Evolutionary conservation across 2,113 vertebrate species (phyloP), one percentile per base, ranked within the genome.

Genomic region (Acrocephalus kingi): DNA sequence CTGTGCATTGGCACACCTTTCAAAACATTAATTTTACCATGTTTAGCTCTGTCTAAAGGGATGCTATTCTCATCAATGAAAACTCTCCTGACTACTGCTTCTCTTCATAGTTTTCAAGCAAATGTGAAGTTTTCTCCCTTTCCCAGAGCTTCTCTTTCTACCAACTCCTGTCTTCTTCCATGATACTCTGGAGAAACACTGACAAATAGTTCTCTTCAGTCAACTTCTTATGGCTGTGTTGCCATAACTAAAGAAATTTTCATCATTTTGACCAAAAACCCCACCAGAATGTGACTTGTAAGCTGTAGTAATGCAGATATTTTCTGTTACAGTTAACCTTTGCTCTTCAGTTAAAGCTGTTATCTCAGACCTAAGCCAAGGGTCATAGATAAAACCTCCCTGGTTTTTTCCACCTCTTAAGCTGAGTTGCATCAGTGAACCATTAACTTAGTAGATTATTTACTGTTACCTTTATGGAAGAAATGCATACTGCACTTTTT

Each of bases 401-500:
- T 48, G 21, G 1, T 92, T 95, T 94, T 90, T 95, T 88, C 87
- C 46, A 37, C 69, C 86, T 89, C 93, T 95, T 59, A 54, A 94
- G 72, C 83, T 43, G 48, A 84, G 88, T 93, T 93, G 66, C 86
- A 92, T 87, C 88, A 93, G 93, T 96, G 90, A 97, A 93, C 83
- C 76, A 97, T 96, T 97, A 97, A 97, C 90, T 88, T 82, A 75
- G 94, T 76, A 89, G 96, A 95, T 96, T 84, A 96, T 93, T 96
- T 96, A 89, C 92, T 89, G 33, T 90, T 95, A 74, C 87, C 67
- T 94, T 96, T 62, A 84, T 66, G 66, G 86, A 74, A 96, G 80
- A 96, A 95, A 89, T 84, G 74, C 76, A 69, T 90, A 76, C 88
- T 95, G 76, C 92, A 93, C 51, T 64, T 94, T 78, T 94, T 72